These are phyloP conservation scores for Poeciliopsis retropinna DNA, from an alignment of 2,113 vertebrate species.

Conservation along the genomic window DNA sequence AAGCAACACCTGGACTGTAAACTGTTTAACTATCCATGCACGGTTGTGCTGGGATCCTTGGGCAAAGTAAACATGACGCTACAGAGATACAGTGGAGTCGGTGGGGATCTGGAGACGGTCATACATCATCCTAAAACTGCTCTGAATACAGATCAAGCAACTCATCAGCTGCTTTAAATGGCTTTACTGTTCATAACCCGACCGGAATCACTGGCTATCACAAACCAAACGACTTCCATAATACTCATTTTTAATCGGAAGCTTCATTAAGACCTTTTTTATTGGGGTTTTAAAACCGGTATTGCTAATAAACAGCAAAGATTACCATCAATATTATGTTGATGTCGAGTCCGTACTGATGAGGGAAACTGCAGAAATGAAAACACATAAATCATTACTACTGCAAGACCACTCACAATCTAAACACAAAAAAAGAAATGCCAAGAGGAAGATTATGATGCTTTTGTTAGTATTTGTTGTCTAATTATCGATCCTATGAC, in stretches of 20 bases:
- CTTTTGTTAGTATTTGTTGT: too few species aligned
- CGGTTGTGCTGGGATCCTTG: neutral
- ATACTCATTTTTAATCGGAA: neutral
- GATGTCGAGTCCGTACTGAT: too few species aligned
- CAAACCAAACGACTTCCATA: neutral
- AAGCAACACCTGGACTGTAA: neutral
- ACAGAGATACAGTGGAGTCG: neutral
- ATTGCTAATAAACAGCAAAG: too few species aligned
- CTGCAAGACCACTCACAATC: neutral
- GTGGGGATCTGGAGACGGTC: neutral
- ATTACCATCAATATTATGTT: too few species aligned
- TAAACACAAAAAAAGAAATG: neutral
- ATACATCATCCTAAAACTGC: neutral
- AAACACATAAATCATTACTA: too few species aligned
- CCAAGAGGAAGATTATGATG: too few species aligned
- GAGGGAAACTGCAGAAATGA: too few species aligned
- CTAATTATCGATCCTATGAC: too few species aligned
- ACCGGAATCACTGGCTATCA: neutral
- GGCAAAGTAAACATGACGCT: constrained; percentile 7
- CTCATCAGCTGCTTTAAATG: neutral
- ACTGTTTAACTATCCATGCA: constrained; percentile 24
- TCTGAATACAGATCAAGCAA: neutral
- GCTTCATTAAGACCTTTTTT: neutral
- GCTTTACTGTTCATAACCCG: neutral
- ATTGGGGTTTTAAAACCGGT: neutral